These are phyloP conservation scores for Corythornis vintsioides DNA, from an alignment of 2,113 vertebrate species.

Conservation along the genomic window DNA sequence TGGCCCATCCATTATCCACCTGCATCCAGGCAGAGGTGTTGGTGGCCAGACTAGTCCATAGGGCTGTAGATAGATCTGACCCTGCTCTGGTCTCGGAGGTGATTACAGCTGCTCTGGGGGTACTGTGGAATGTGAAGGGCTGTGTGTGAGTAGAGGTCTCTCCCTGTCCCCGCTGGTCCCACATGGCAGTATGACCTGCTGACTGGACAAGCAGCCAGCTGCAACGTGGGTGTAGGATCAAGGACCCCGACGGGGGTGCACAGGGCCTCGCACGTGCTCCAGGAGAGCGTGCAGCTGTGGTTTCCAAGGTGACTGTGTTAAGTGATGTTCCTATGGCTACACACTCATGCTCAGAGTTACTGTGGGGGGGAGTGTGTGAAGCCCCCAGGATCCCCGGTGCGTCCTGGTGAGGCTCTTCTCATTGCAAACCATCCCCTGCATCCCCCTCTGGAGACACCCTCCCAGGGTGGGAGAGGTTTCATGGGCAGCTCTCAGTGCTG, in stretches of 20 bases:
- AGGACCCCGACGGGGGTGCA: neutral
- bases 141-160: neutral
- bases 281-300: neutral
- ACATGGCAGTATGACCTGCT: rapidly evolving
- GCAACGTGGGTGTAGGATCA: neutral
- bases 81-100: neutral
- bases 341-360: neutral
- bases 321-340: constrained; percentile 59
- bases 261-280: neutral
- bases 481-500: neutral
- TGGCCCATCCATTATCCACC: no score
- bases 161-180: neutral
- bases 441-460: neutral
- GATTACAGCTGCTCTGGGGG: neutral
- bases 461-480: neutral
- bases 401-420: neutral
- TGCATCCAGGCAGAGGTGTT: neutral
- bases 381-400: neutral
- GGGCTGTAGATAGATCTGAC: neutral
- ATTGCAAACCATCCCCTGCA: neutral
- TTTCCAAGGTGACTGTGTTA: constrained; percentile 26
- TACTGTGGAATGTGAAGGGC: neutral
- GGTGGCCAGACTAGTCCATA: neutral
- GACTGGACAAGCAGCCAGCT: neutral
- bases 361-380: neutral